Conservation (phyloP, 2,797 vertebrate genomes). For the Spondyliosoma cantharus region DNA sequence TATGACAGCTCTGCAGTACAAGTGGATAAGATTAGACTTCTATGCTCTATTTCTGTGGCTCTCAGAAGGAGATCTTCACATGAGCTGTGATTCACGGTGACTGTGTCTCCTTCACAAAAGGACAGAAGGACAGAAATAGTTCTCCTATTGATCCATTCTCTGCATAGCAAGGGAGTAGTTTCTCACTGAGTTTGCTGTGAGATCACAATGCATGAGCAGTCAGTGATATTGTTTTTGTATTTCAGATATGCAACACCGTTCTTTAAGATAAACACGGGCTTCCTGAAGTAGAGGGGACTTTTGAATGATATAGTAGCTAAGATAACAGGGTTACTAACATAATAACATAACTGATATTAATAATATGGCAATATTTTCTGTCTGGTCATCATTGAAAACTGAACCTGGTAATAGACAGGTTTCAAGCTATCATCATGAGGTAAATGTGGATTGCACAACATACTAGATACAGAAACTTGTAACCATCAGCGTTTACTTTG, state of each 20-base stretch:
- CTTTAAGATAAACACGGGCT: background rate
- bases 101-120: conserved; percentile 50
- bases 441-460: too few relatives aligned
- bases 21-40: conserved; percentile 58
- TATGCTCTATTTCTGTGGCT: conserved; percentile 50
- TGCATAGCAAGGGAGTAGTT: conserved; percentile 37
- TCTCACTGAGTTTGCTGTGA: conserved; percentile 24
- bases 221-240: conserved; percentile 16
- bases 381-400: background rate
- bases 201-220: conserved; percentile 34
- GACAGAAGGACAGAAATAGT: conserved; percentile 60
- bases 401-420: too few relatives aligned
- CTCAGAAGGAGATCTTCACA: conserved; percentile 55
- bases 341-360: background rate
- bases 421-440: too few relatives aligned
- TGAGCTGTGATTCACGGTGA: conserved; percentile 66
- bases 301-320: background rate
- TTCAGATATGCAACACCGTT: conserved; percentile 11
- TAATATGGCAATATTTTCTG: background rate
- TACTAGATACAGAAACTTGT: too few relatives aligned
- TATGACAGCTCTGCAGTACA: conserved; percentile 48
- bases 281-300: background rate
- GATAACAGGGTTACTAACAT: too few relatives aligned
- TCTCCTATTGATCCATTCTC: conserved; percentile 60
- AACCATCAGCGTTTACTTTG: too few relatives aligned